Percentiles rank a stretch among this genome's conserved stretches.
These are phyloP conservation scores for Hermaeophaga mercurialis DNA, from an alignment of 2,888 invertebrate species.

Conservation along the genomic window DNA sequence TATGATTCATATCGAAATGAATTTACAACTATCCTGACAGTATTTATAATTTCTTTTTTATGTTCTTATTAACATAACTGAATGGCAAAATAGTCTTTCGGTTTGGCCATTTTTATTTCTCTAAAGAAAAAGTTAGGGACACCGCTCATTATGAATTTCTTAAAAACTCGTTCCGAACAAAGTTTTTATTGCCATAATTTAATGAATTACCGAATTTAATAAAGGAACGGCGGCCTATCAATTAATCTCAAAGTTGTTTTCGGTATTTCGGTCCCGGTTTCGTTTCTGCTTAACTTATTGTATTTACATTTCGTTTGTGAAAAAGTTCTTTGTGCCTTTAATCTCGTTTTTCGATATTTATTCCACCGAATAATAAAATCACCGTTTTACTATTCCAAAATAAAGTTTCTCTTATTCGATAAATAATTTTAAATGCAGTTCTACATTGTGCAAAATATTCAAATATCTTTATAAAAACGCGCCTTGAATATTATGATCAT, in stretches of 20 bases:
- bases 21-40: background rate
- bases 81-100: constrained; percentile 48
- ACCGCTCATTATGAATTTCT: constrained; percentile 48
- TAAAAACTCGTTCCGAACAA: constrained; percentile 44
- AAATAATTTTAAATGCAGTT: too few relatives aligned
- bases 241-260: constrained; percentile 38
- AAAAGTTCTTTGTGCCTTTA: constrained; percentile 34
- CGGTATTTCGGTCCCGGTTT: constrained; percentile 26
- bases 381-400: constrained; percentile 15
- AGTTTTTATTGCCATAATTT: constrained; percentile 46
- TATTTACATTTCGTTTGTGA: constrained; percentile 39
- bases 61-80: constrained; percentile 55
- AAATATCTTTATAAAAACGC: too few relatives aligned
- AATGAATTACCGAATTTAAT: constrained; percentile 47
- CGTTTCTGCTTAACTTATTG: constrained; percentile 37
- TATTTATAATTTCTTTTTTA: background rate
- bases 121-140: constrained; percentile 37
- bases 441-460: too few relatives aligned
- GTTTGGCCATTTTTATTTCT: constrained; percentile 45
- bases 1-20: too few relatives aligned
- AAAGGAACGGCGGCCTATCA: constrained; percentile 38
- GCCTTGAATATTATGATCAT: too few relatives aligned
- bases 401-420: too few relatives aligned
- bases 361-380: constrained; percentile 36
- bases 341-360: constrained; percentile 37